Evolutionary conservation across 64 coral and sea anemone species (phyloP), one percentile per base, ranked within the genome.

Genomic region (Montipora foliosa): DNA sequence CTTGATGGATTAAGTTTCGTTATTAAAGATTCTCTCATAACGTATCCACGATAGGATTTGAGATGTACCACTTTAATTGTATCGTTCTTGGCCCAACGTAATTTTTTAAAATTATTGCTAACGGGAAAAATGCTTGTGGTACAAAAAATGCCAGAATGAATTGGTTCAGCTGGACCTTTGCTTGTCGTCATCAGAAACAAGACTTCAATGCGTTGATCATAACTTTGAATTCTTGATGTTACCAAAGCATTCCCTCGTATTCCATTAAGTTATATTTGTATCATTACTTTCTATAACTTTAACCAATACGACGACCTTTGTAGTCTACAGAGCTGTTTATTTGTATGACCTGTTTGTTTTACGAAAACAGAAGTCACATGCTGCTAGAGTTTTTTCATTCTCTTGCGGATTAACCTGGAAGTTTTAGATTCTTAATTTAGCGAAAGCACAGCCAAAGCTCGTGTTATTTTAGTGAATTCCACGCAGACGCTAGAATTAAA

Each of bases 331-430:
- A 72, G 16, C 12, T 67, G 58, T 67, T 67, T 67, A 24, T 84
- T 47, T 67, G 16, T 22, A 84, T 67, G 61, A 66, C 49, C 55
- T 60, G 79, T 62, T 81, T 60, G 57, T 61, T 59, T 44, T 81
- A 14, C 9, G 14, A 20, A 50, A 70, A 85, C 62, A 70, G 16
- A 49, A 70, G 22, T 85, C 1, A 50, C 49, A 71, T 49, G 19
- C 67, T 49, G 45, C 66, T 49, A 72, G 66, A 84, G 81, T 3
- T 84, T 84, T 67, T 67, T 44, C 19, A 47, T 80, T 80, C 78
- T 58, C 24, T 73, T 76, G 74, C 47, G 67, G n/a, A 53, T 72
- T 71, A 51, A 47, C 5, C 24, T 44, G 20, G 76, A 22, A 5
- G 66, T 67, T 80, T 79, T n/a, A 49, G 10, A 72, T 15, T 25